phyloP scores from a whole-genome alignment of 2,888 invertebrate species.

The Parnassius glacialis region DNA sequence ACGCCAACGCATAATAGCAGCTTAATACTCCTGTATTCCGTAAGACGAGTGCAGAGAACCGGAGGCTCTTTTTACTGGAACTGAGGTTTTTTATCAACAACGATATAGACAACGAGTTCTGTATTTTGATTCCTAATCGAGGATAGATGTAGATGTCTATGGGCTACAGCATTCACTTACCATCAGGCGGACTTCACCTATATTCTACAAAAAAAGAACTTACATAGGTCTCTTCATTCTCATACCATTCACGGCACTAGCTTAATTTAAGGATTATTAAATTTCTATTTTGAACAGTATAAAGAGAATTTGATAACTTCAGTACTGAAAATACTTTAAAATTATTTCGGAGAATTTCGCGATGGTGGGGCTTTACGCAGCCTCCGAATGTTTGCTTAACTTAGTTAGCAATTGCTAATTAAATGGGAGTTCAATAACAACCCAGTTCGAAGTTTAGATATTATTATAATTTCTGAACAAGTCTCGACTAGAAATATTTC shows the following conservation, averaged over 20 bases:
- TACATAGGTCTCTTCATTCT: too few relatives aligned
- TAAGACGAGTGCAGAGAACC: too few relatives aligned
- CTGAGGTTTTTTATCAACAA: too few relatives aligned
- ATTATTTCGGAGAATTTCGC: slow-evolving; percentile 14
- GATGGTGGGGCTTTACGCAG: slow-evolving; percentile 9
- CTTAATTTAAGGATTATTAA: slow-evolving; percentile 2
- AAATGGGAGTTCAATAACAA: slow-evolving; percentile 21
- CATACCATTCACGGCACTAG: neutral
- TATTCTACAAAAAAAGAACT: too few relatives aligned
- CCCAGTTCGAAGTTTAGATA: slow-evolving; percentile 5
- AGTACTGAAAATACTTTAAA: slow-evolving; percentile 10
- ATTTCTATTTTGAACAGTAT: slow-evolving; percentile 8
- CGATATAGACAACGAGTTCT: too few relatives aligned
- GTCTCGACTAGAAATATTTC: neutral
- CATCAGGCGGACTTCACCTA: too few relatives aligned
- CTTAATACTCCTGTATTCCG: too few relatives aligned
- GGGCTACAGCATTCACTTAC: too few relatives aligned
- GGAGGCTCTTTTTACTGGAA: too few relatives aligned
- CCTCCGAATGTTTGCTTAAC: slow-evolving; percentile 18
- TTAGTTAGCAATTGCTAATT: slow-evolving; percentile 18
- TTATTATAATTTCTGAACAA: slow-evolving; percentile 13
- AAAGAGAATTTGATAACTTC: slow-evolving; percentile 15
- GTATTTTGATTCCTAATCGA: too few relatives aligned
- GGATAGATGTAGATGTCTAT: too few relatives aligned
- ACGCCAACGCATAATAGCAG: too few relatives aligned